phyloP scores from a whole-genome alignment of 1,140 invertebrate species.

The Drosophila insularis region DNA sequence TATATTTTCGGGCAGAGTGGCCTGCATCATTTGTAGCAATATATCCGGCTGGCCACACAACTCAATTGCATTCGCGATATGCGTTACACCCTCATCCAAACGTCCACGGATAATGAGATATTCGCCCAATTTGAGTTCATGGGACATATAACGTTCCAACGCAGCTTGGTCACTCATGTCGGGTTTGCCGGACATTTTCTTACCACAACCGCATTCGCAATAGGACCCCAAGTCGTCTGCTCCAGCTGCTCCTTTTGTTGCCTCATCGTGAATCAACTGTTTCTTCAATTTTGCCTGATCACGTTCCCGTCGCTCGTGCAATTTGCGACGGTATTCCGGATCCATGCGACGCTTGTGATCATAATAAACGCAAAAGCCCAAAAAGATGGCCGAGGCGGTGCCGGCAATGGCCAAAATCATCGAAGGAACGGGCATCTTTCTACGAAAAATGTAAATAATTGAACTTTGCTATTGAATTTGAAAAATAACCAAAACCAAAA shows the following conservation, averaged over 20 bases:
- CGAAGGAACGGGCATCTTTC: background rate
- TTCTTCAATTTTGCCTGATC: background rate
- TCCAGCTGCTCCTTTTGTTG: background rate
- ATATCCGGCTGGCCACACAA: conserved; percentile 31
- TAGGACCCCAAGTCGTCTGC: too few relatives aligned
- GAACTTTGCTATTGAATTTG: background rate
- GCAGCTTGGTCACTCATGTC: conserved; percentile 4
- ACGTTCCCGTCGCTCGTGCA: conserved; percentile 84
- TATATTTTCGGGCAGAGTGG: conserved; percentile 18
- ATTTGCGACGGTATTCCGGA: conserved; percentile 96
- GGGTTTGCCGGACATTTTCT: background rate
- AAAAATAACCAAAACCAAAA: too few relatives aligned
- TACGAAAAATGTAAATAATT: background rate
- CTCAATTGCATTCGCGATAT: conserved; percentile 44
- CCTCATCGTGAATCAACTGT: too few relatives aligned
- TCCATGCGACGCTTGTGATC: conserved; percentile 95
- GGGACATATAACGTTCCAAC: conserved; percentile 18
- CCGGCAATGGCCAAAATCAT: background rate
- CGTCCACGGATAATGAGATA: conserved; percentile 18
- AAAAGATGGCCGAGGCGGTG: conserved; percentile 14
- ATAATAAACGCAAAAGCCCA: conserved; percentile 98
- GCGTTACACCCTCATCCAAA: conserved; percentile 31
- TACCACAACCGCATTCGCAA: background rate
- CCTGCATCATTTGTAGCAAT: conserved; percentile 10
- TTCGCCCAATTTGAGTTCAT: conserved; percentile 27